Base-by-base conservation (phyloP, 2,797 vertebrate genomes). In the Ciconia nigra region DNA sequence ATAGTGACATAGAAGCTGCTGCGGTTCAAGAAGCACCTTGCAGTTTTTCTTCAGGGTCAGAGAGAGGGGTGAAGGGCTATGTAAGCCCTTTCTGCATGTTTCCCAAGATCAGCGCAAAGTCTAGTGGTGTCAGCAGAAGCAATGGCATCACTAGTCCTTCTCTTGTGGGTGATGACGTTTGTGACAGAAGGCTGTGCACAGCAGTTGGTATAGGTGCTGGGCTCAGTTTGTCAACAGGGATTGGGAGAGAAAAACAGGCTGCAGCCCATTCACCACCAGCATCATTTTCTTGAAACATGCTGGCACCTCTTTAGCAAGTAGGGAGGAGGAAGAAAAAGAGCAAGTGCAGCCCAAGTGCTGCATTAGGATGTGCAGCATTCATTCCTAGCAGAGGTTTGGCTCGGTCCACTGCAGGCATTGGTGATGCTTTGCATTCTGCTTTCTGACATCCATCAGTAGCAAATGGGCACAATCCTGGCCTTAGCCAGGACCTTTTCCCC, bases 341-440 rank as follows among this genome's bases (percentile, higher is more conserved):
- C 54, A 76, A 21, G 17, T 13, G 12, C 35, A 69, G 47, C 31
- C 10, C 12, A 19, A 20, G 29, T 25, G 31, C 18, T 59, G 15
- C 2, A 1, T 47, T 90, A 0, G 1, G 17, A 17, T 7, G 24
- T 71, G 47, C 44, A 57, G 46, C 1, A 2, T 13, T 77, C 35
- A 7, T 58, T 79, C 55, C 39, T 73, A 17, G 20, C 41, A 84
- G 58, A 51, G 21, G 14, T 55, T 76, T 76, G 58, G 11, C 51
- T n/a, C 3, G 2, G 20, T 35, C 13, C 8, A 0, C 37, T 72
- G 19, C 11, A 44, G 55, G 15, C 61, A 29, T 5, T 21, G 28
- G 18, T 44, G 63, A 62, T 25, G 11, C 6, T 54, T 58, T 66
- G 25, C 15, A 20, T 57, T 73, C 63, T 73, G 59, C 15, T 80